Evolutionary conservation across 2,113 vertebrate genomes (phyloP).

Genomic region (Ageneiosus marmoratus): DNA sequence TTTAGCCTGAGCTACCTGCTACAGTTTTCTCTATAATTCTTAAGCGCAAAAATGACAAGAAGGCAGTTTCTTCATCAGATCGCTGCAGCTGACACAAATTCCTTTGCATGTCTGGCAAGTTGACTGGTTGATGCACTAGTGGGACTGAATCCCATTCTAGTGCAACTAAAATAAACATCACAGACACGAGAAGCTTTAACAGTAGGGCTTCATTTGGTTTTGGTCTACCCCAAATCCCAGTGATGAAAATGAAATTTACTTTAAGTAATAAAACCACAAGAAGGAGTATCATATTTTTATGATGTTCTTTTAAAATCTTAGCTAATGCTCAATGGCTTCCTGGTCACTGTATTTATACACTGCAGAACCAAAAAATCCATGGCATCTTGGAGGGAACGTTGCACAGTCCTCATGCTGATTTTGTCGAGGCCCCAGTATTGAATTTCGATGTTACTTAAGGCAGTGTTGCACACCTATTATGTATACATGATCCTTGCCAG

Average conservation of each 20-base stretch:
- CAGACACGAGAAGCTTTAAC: too few species aligned
- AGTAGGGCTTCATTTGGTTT: too few species aligned
- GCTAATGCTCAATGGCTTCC: not conserved
- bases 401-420: too few species aligned
- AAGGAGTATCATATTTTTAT: not conserved
- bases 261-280: not conserved
- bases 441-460: too few species aligned
- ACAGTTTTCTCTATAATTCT: not conserved
- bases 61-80: conserved; percentile 1
- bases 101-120: not conserved
- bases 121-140: not conserved
- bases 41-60: not conserved
- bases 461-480: too few species aligned
- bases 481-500: too few species aligned
- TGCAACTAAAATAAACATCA: too few species aligned
- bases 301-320: not conserved
- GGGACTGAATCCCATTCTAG: not conserved
- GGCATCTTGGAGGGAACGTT: too few species aligned
- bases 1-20: not conserved
- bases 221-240: not conserved
- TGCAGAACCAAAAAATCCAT: too few species aligned
- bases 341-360: not conserved
- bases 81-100: not conserved
- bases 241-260: not conserved
- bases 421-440: too few species aligned